These are phyloP conservation scores for Tipula lateralis DNA, from an alignment of 2,888 invertebrate species.

Conservation along the genomic window DNA sequence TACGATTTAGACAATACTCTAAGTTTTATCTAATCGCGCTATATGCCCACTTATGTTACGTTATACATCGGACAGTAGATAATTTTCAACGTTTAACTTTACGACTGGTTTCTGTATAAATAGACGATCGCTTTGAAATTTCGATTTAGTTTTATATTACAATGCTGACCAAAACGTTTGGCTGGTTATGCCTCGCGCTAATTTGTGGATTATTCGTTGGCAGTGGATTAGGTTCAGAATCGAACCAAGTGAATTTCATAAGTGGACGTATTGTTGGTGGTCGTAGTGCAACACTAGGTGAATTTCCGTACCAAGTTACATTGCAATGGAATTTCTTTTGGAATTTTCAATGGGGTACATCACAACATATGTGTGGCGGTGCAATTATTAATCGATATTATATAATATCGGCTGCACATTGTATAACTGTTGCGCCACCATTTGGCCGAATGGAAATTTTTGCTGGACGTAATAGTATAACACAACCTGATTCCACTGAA, in stretches of 20 bases:
- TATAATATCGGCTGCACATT: conserved; percentile 44
- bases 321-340: conserved; percentile 29
- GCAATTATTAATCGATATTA: conserved; percentile 40
- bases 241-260: not conserved
- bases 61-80: not conserved
- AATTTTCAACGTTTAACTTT: not conserved
- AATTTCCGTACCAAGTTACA: conserved; percentile 40
- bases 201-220: not conserved
- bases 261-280: conserved; percentile 44
- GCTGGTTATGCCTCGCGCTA: not conserved
- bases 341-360: not conserved
- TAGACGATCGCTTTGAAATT: not conserved
- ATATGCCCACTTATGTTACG: not conserved
- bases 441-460: conserved; percentile 20
- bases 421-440: conserved; percentile 35
- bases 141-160: not conserved
- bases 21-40: not conserved
- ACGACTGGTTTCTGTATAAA: not conserved
- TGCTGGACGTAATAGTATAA: not conserved
- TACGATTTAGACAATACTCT: not conserved
- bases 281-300: conserved; percentile 39
- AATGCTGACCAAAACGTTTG: not conserved
- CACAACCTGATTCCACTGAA: not conserved
- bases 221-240: not conserved
- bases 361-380: conserved; percentile 41